These are phyloP conservation scores for Leuciscus waleckii DNA, from an alignment of 2,797 vertebrate species.

Conservation along the genomic window DNA sequence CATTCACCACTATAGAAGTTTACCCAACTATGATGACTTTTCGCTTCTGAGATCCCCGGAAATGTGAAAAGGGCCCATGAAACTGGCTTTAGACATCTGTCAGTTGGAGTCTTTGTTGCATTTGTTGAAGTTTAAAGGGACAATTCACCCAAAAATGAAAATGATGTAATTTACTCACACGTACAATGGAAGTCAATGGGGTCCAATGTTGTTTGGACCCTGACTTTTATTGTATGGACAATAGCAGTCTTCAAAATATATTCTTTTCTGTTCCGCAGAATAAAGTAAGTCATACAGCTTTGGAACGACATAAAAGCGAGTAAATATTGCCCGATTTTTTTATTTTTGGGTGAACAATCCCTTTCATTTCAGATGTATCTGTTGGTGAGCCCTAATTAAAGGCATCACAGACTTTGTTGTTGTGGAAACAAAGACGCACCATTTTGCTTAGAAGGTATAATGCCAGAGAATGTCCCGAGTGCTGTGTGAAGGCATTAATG, in stretches of 20 bases:
- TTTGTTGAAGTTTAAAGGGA: not conserved
- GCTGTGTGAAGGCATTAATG: slow-evolving; percentile 38
- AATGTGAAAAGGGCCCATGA: not conserved
- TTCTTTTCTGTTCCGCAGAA: not conserved
- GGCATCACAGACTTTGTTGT: slow-evolving; percentile 33
- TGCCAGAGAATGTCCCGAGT: slow-evolving; percentile 29
- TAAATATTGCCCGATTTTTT: not conserved
- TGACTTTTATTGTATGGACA: not conserved
- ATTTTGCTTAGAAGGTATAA: slow-evolving; percentile 32
- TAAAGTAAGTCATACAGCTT: not conserved
- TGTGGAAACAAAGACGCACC: slow-evolving; percentile 27
- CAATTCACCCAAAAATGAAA: not conserved
- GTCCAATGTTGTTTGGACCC: not conserved
- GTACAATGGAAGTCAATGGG: not conserved
- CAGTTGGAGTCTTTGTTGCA: not conserved
- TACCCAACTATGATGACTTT: not conserved
- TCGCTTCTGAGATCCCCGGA: not conserved
- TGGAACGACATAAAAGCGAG: not conserved
- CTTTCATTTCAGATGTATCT: slow-evolving; percentile 33
- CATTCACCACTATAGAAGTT: not conserved
- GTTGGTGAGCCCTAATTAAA: slow-evolving; percentile 15
- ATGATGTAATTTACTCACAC: not conserved
- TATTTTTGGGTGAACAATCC: not conserved
- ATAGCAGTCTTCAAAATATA: not conserved
- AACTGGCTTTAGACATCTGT: slow-evolving; percentile 5